Conservation (phyloP, 2,888 invertebrate genomes). For the Cephonodes hylas region DNA sequence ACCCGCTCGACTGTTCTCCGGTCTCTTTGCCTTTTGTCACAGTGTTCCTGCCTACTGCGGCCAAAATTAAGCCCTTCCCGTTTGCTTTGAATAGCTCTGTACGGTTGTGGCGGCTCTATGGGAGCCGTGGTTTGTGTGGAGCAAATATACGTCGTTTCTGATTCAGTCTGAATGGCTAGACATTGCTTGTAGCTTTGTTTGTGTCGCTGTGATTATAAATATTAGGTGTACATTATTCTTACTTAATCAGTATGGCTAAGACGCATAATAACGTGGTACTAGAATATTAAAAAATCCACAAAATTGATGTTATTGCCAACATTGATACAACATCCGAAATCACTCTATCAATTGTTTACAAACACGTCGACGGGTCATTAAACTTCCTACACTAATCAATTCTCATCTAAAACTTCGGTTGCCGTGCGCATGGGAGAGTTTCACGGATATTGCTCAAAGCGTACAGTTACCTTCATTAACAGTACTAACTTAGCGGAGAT, state of each 20-base stretch:
- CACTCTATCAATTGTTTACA: not conserved
- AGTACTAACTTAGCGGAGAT: conserved; percentile 27
- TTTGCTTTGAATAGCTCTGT: not conserved
- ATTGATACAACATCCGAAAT: not conserved
- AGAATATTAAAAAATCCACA: not conserved
- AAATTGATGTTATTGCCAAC: not conserved
- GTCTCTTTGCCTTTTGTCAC: not conserved
- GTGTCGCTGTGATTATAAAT: too few relatives aligned
- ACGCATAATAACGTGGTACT: too few relatives aligned
- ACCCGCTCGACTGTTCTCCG: not conserved
- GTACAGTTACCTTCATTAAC: conserved; percentile 28
- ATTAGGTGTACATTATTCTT: too few relatives aligned
- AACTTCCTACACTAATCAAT: not conserved
- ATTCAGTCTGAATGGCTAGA: too few relatives aligned
- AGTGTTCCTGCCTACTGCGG: not conserved
- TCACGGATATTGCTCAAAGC: conserved; percentile 28
- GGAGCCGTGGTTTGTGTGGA: too few relatives aligned
- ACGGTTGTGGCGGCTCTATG: too few relatives aligned
- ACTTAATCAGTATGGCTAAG: too few relatives aligned
- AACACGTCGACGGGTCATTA: not conserved
- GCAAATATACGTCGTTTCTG: too few relatives aligned
- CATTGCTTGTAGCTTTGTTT: too few relatives aligned
- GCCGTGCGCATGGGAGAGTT: conserved; percentile 19
- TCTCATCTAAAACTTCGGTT: not conserved
- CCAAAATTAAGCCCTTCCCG: not conserved